phyloP scores from a whole-genome alignment of 2,888 invertebrate genomes.

The Erebia palarica region DNA sequence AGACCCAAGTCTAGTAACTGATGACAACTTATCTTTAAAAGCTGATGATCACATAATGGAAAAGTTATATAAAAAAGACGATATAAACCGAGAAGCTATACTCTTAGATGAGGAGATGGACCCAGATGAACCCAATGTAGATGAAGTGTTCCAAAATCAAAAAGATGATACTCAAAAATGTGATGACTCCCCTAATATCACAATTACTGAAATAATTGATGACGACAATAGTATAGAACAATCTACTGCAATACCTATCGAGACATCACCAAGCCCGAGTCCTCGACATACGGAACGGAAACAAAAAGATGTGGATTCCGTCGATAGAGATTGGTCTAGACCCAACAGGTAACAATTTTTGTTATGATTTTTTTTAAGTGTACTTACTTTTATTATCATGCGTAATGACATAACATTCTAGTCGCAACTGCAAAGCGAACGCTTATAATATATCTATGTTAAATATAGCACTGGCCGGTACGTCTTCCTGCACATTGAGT shows the following conservation, averaged over 20 bases:
- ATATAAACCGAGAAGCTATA: conserved; percentile 64
- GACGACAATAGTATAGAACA: conserved; percentile 66
- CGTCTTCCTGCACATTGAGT: conserved; percentile 76
- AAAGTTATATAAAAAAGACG: conserved; percentile 66
- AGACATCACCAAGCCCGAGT: conserved; percentile 72
- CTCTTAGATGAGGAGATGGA: conserved; percentile 70
- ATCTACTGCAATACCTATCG: conserved; percentile 62
- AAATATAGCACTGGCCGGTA: conserved; percentile 74
- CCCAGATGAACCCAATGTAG: conserved; percentile 69
- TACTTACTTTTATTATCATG: conserved; percentile 41
- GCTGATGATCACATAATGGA: conserved; percentile 73
- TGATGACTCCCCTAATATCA: conserved; percentile 73
- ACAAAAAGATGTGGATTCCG: conserved; percentile 55
- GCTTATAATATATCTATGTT: conserved; percentile 63
- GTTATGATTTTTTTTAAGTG: conserved; percentile 14
- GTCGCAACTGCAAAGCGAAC: conserved; percentile 76
- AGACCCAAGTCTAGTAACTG: conserved; percentile 74
- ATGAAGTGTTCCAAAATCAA: conserved; percentile 73
- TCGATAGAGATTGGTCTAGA: conserved; percentile 73
- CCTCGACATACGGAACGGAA: conserved; percentile 57
- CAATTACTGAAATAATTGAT: conserved; percentile 76
- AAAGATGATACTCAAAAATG: conserved; percentile 61
- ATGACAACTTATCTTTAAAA: conserved; percentile 61
- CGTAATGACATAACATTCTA: conserved; percentile 71
- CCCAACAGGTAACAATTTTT: conserved; percentile 69